A percentile compares a stretch with the other conserved stretches of the same genome.
Conservation (phyloP, 2,888 invertebrate species). For the Macrostomum cliftonense region DNA sequence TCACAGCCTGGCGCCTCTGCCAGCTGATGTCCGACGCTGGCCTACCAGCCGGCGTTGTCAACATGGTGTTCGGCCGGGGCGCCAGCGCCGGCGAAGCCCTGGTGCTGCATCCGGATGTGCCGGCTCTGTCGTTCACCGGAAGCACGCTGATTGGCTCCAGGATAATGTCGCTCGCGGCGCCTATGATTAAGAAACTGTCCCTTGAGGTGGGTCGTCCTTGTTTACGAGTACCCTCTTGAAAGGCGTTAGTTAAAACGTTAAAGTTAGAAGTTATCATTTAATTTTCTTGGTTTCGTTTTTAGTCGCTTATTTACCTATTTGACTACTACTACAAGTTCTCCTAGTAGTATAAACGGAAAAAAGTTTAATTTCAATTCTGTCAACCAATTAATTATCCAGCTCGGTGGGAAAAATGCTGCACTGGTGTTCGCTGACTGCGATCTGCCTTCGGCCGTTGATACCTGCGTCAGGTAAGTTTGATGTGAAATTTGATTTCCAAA, state of each 20-base stretch:
- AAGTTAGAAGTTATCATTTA: no score
- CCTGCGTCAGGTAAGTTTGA: slow-evolving; percentile 27
- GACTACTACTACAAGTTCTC: no score
- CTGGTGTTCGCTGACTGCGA: slow-evolving; percentile 42
- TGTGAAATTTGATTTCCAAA: background rate
- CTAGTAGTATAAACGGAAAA: no score
- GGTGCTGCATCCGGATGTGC: slow-evolving; percentile 40
- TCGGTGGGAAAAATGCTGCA: slow-evolving; percentile 45
- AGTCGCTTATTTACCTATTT: no score
- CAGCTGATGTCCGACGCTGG: slow-evolving; percentile 39
- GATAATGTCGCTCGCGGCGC: slow-evolving; percentile 34
- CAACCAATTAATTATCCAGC: no score
- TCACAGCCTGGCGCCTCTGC: slow-evolving; percentile 42
- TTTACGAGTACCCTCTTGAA: no score
- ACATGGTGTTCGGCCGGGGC: slow-evolving; percentile 43
- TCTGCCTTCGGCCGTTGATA: slow-evolving; percentile 36
- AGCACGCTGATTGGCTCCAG: slow-evolving; percentile 38
- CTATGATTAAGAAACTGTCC: slow-evolving; percentile 41
- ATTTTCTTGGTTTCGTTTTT: no score
- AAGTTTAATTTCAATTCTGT: no score
- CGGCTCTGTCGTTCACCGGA: slow-evolving; percentile 43
- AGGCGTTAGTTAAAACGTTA: no score
- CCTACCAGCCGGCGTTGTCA: slow-evolving; percentile 42
- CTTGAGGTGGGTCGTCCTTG: no score
- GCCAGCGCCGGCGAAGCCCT: slow-evolving; percentile 40